These are phyloP conservation scores for Pteronotus mesoamericanus DNA, from an alignment of 2,797 vertebrate species.

Conservation along the genomic window DNA sequence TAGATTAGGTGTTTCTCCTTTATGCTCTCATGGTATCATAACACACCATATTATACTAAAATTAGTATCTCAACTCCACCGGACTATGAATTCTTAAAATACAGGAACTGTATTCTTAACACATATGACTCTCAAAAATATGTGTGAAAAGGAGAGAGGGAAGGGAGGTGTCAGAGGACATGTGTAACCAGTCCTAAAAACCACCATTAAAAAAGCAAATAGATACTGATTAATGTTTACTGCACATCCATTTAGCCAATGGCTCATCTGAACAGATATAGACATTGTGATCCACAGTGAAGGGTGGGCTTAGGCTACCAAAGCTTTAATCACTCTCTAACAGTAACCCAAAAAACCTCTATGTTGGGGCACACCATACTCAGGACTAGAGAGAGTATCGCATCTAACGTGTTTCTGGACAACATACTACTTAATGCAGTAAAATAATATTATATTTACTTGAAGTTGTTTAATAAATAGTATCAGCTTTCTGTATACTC, in stretches of 20 bases:
- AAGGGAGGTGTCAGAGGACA: background rate
- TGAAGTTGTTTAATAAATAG: background rate
- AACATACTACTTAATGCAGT: background rate
- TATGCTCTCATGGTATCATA: background rate
- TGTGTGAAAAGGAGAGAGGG: background rate
- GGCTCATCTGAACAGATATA: background rate
- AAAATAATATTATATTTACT: background rate
- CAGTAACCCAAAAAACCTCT: background rate
- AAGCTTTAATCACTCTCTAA: background rate
- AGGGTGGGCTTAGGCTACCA: background rate
- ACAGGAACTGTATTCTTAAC: background rate
- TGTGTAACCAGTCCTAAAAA: background rate
- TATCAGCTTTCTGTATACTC: background rate
- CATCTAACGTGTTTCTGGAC: background rate
- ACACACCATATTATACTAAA: background rate
- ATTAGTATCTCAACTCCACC: background rate
- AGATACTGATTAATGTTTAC: background rate
- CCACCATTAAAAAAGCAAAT: background rate
- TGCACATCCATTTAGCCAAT: background rate
- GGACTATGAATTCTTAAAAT: background rate
- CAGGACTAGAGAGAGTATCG: background rate
- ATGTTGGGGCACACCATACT: background rate
- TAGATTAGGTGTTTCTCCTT: background rate
- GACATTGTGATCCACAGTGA: background rate
- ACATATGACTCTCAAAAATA: background rate